These are phyloP conservation scores for Hanleya hanleyi DNA, from an alignment of 2,888 invertebrate species.

Conservation along the genomic window DNA sequence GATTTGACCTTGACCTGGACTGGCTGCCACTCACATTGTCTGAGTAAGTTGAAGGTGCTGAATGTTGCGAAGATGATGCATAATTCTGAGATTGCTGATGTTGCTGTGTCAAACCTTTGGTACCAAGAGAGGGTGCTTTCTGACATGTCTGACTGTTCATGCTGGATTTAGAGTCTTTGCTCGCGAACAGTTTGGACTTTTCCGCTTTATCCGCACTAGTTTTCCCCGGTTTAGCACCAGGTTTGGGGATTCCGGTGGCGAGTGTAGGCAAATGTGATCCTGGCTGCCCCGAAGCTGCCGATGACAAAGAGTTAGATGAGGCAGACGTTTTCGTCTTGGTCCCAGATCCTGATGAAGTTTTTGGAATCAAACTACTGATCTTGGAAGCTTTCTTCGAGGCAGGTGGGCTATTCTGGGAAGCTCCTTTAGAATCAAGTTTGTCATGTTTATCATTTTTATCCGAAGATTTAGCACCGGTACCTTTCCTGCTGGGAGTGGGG, in stretches of 20 bases:
- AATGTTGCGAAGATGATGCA: not conserved
- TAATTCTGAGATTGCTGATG: too few relatives aligned
- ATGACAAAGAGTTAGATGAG: slow-evolving; percentile 41
- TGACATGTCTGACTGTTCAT: not conserved
- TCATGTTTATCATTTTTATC: slow-evolving; percentile 6
- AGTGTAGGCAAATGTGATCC: slow-evolving; percentile 24
- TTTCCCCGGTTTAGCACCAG: slow-evolving; percentile 13
- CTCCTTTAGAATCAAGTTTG: too few relatives aligned
- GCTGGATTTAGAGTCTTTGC: not conserved
- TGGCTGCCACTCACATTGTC: not conserved
- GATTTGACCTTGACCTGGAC: not conserved
- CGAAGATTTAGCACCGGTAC: slow-evolving; percentile 18
- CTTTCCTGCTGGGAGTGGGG: slow-evolving; percentile 46
- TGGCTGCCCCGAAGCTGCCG: not conserved
- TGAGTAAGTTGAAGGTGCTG: not conserved
- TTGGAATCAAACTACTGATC: slow-evolving; percentile 58
- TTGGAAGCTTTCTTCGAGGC: slow-evolving; percentile 51
- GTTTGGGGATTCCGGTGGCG: slow-evolving; percentile 54
- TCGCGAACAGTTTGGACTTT: not conserved
- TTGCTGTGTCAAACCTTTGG: not conserved
- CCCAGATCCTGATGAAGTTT: slow-evolving; percentile 30
- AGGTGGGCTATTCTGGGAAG: slow-evolving; percentile 43
- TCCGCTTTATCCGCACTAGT: not conserved
- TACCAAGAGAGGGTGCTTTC: not conserved
- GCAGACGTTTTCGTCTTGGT: slow-evolving; percentile 43